Base-by-base conservation (phyloP, 1,140 invertebrate genomes). In the Lasioglossum baleicum region DNA sequence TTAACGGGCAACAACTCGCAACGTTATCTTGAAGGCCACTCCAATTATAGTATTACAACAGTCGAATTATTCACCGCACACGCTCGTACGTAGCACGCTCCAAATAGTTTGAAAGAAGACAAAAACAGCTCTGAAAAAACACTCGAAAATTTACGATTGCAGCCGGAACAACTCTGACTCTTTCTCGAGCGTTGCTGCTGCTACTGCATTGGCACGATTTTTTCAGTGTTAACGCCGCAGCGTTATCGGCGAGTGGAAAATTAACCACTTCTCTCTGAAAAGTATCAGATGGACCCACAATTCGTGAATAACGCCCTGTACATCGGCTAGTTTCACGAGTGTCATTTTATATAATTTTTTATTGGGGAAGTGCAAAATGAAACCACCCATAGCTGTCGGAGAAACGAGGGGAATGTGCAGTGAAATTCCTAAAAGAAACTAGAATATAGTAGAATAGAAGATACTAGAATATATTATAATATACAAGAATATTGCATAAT, bases 1-100 rank as follows among this genome's bases (percentile, higher is more conserved):
- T 78, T 71, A 78, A 78, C 75, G 17, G 11, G 35, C 31, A 63
- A 61, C 26, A 63, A 53, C 31, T 71, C 44, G 68, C 68, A 71
- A 64, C 22, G 48, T 78, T 78, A 13, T 22, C 58, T 53, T 42
- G 58, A 53, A 78, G 75, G 35, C 67, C 68, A 78, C 75, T 78
- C 58, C 75, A 78, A 78, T 78, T 78, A 71, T 48, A 26, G 68
- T 78, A 71, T 64, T 40, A 60, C 67, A 71, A 64, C 67, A 51
- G 42, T 44, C 68, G 22, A 78, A 78, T 78, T 71, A 63, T 67
- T 71, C 67, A 60, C 7, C 20, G 67, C 61, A 15, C n/a, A 77
- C 66, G 51, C 75, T 53, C n/a, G 58, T 64, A 71, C 31, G 44
- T 31, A 63, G 51, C 75, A 78, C 68, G 68, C 60, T 13, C 75